Percentiles rank a stretch among this genome's conserved stretches.
Conservation (phyloP, 1,140 invertebrate species). For the Ostrea edulis region DNA sequence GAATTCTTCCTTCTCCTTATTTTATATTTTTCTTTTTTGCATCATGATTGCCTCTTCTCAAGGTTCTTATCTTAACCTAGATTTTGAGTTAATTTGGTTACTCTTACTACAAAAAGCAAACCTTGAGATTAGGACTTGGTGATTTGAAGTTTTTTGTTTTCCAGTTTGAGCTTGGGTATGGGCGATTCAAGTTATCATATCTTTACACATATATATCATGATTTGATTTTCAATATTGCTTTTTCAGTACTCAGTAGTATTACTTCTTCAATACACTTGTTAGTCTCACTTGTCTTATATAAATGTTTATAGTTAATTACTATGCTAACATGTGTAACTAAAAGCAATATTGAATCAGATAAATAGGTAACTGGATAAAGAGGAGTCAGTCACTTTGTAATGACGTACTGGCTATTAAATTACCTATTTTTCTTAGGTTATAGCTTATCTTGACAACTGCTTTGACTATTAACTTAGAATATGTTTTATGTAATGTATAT, state of each 20-base stretch:
- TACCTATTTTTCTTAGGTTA: conserved; percentile 17
- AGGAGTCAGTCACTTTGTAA: background rate
- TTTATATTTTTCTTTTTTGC: background rate
- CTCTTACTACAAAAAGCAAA: background rate
- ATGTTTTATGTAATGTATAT: conserved; percentile 15
- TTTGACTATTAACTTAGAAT: conserved; percentile 12
- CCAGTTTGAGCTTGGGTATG: conserved; percentile 36
- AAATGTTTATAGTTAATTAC: background rate
- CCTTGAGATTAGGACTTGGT: conserved; percentile 14
- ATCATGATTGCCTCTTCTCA: conserved; percentile 11
- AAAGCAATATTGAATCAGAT: conserved; percentile 29
- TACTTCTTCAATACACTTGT: background rate
- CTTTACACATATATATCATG: background rate
- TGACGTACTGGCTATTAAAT: background rate
- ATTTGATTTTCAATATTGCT: conserved; percentile 13
- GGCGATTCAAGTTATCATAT: background rate
- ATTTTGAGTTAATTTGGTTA: background rate
- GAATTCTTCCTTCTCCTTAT: conserved; percentile 3
- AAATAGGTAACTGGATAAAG: conserved; percentile 19
- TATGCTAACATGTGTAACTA: background rate
- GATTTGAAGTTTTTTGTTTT: conserved; percentile 21
- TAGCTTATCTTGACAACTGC: conserved; percentile 22
- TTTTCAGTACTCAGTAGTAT: background rate
- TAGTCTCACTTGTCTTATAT: background rate
- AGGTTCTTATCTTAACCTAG: background rate